Conservation (phyloP, 2,888 invertebrate genomes). For the Lithophane ornitopus region DNA sequence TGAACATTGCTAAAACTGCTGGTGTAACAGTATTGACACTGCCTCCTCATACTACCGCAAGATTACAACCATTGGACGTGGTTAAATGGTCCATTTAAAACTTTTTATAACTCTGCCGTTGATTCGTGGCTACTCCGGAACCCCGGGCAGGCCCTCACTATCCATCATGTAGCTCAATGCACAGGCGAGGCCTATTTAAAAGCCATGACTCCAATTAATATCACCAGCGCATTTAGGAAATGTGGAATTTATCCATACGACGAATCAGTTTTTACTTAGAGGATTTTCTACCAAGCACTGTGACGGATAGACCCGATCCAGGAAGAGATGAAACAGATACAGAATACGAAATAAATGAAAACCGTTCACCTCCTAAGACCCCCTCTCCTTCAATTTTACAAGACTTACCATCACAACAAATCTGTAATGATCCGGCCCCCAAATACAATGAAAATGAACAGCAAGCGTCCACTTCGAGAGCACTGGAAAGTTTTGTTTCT, state of each 20-base stretch:
- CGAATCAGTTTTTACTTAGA: slow-evolving; percentile 65
- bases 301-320: slow-evolving; percentile 31
- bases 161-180: slow-evolving; percentile 42
- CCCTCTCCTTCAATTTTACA: slow-evolving; percentile 9
- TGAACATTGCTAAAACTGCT: too few relatives aligned
- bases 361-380: slow-evolving; percentile 7
- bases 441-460: too few relatives aligned
- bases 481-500: too few relatives aligned
- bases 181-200: neutral
- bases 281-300: neutral
- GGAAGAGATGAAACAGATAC: neutral
- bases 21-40: too few relatives aligned
- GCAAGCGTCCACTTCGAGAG: too few relatives aligned
- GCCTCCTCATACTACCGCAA: too few relatives aligned
- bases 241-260: slow-evolving; percentile 74
- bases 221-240: slow-evolving; percentile 43
- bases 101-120: slow-evolving; percentile 29
- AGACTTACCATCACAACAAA: slow-evolving; percentile 5
- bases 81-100: too few relatives aligned
- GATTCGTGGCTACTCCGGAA: slow-evolving; percentile 31
- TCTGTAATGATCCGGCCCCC: neutral
- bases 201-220: neutral
- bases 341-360: neutral
- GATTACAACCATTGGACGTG: too few relatives aligned
- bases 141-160: slow-evolving; percentile 25